phyloP scores from a whole-genome alignment of 2,797 vertebrate genomes.

The Myripristis jacobus region DNA sequence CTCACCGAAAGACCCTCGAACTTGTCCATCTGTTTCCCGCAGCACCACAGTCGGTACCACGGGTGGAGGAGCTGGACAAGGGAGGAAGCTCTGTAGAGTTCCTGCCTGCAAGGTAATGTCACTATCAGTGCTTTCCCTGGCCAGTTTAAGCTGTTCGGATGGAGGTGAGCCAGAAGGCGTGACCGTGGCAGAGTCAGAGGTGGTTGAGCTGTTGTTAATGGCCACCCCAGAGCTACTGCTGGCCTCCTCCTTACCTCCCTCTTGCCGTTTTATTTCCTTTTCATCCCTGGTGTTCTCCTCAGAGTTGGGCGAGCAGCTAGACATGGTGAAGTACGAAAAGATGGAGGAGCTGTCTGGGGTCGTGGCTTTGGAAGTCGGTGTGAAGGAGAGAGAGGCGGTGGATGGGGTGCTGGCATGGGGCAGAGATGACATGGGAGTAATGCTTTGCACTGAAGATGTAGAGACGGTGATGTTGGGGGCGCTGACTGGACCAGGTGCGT shows the following conservation, averaged over 20 bases:
- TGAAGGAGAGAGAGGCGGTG: slow-evolving; percentile 34
- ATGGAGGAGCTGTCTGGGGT: background rate
- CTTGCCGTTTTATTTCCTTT: slow-evolving; percentile 66
- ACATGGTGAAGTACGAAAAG: background rate
- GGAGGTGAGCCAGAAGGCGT: background rate
- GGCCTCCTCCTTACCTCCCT: slow-evolving; percentile 80
- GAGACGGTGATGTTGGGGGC: background rate
- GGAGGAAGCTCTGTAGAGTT: too few relatives aligned
- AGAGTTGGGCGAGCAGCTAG: background rate
- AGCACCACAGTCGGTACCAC: background rate
- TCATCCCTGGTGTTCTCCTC: background rate
- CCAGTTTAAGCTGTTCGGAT: background rate
- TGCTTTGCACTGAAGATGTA: background rate
- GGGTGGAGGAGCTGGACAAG: background rate
- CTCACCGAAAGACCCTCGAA: background rate
- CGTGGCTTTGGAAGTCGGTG: background rate
- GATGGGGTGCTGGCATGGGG: slow-evolving; percentile 21
- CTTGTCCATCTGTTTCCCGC: background rate
- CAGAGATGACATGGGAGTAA: background rate
- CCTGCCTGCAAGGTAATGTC: background rate
- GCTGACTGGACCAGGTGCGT: background rate
- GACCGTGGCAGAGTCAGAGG: slow-evolving; percentile 5
- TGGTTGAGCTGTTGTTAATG: background rate
- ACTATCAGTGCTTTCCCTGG: background rate
- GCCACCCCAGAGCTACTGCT: slow-evolving; percentile 65